Conservation (phyloP, 2,888 invertebrate species). For the Megalurothrips usitatus region DNA sequence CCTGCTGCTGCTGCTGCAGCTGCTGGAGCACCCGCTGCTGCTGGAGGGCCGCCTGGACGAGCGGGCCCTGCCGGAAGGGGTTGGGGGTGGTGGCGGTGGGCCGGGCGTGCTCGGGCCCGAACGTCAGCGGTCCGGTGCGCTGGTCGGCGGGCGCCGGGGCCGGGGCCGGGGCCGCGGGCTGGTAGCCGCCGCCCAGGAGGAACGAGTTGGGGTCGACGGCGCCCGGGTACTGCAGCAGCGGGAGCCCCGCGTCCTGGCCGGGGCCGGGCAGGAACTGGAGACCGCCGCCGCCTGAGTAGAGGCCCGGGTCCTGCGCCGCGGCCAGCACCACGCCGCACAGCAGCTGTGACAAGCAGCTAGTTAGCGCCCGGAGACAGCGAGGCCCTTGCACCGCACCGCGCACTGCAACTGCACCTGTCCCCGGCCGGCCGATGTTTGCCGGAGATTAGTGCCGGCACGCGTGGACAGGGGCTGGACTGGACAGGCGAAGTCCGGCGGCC, state of each 20-base stretch:
- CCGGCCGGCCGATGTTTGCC: too few relatives aligned
- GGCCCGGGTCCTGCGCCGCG: not conserved
- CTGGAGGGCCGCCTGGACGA: not conserved
- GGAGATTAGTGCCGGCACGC: too few relatives aligned
- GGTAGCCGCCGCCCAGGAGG: conserved; percentile 5
- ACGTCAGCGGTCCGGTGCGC: not conserved
- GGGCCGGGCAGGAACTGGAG: conserved; percentile 3
- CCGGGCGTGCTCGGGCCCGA: conserved; percentile 7
- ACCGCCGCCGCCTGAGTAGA: not conserved
- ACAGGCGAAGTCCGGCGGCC: too few relatives aligned
- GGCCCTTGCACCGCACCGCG: too few relatives aligned
- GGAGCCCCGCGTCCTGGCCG: not conserved
- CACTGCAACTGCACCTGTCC: too few relatives aligned
- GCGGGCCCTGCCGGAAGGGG: conserved; percentile 18
- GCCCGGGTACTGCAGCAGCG: conserved; percentile 3
- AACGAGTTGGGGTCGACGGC: not conserved
- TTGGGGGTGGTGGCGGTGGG: conserved; percentile 7
- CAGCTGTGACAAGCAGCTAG: not conserved
- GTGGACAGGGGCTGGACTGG: too few relatives aligned
- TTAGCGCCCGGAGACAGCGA: too few relatives aligned
- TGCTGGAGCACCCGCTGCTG: not conserved
- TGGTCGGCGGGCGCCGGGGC: not conserved
- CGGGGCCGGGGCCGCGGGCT: not conserved
- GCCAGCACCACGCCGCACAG: not conserved
- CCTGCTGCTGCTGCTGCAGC: conserved; percentile 21